Conservation (phyloP, 2,888 invertebrate genomes). For the Thyatira batis region DNA sequence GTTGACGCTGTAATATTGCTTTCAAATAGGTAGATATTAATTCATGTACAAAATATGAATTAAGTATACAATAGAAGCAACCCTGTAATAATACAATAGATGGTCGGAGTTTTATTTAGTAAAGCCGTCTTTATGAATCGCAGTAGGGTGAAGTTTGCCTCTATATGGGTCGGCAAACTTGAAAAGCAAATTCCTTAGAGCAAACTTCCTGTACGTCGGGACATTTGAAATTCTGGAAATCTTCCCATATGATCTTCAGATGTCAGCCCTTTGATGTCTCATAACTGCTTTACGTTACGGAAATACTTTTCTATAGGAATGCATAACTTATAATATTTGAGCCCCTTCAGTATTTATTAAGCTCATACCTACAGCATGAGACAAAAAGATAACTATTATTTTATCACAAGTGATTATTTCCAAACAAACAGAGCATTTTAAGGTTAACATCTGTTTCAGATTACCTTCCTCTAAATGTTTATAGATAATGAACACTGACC, state of each 20-base stretch:
- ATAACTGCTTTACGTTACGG: not conserved
- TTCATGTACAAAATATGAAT: slow-evolving; percentile 2
- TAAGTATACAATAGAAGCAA: slow-evolving; percentile 17
- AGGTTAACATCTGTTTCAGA: too few species aligned
- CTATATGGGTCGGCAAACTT: slow-evolving; percentile 39
- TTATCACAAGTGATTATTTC: too few species aligned
- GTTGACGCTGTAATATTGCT: too few species aligned
- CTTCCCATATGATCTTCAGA: not conserved
- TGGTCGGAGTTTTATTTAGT: slow-evolving; percentile 44
- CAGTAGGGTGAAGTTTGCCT: slow-evolving; percentile 33
- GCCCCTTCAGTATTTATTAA: not conserved
- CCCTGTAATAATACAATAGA: slow-evolving; percentile 27
- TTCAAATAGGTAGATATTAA: too few species aligned
- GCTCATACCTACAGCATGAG: too few species aligned
- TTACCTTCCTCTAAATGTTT: too few species aligned
- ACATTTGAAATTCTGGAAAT: slow-evolving; percentile 18
- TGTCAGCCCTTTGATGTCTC: not conserved
- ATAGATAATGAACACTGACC: too few species aligned
- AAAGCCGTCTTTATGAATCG: slow-evolving; percentile 44
- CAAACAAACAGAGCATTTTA: too few species aligned
- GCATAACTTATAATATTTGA: not conserved
- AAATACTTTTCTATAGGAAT: not conserved
- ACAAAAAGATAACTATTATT: too few species aligned
- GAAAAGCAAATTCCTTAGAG: slow-evolving; percentile 28
- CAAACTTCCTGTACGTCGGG: slow-evolving; percentile 22